phyloP scores from a whole-genome alignment of 1,140 invertebrate species.

The Eumaeus atala region DNA sequence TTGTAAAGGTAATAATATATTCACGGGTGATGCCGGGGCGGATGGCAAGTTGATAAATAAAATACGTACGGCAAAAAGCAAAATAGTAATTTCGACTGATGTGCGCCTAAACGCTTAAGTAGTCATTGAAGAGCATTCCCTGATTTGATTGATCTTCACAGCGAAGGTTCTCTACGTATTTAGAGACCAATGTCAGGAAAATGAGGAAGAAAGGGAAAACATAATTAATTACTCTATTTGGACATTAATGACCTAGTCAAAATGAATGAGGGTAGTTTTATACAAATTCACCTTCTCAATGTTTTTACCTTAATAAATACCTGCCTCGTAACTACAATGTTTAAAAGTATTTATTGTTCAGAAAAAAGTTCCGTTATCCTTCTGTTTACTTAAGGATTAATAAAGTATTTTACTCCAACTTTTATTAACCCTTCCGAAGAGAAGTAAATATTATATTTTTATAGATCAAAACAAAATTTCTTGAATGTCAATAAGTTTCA shows the following conservation, averaged over 20 bases:
- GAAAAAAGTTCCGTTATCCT: too few species aligned
- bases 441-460: too few species aligned
- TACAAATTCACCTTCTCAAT: not conserved
- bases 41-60: slow-evolving; percentile 6
- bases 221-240: slow-evolving; percentile 71
- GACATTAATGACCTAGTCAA: slow-evolving; percentile 65
- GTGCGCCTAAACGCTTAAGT: slow-evolving; percentile 56
- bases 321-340: slow-evolving; percentile 9
- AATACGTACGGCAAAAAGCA: slow-evolving; percentile 20
- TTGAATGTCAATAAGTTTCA: too few species aligned
- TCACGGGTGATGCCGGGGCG: too few species aligned
- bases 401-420: too few species aligned
- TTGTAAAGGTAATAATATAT: too few species aligned
- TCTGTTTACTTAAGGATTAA: too few species aligned
- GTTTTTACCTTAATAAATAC: slow-evolving; percentile 18
- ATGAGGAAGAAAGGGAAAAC: slow-evolving; percentile 56
- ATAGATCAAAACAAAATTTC: too few species aligned
- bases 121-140: slow-evolving; percentile 42
- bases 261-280: slow-evolving; percentile 31
- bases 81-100: slow-evolving; percentile 42
- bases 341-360: too few species aligned
- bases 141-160: slow-evolving; percentile 66
- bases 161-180: slow-evolving; percentile 46
- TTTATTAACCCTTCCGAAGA: too few species aligned
- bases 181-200: slow-evolving; percentile 53